Base-by-base conservation (phyloP, 2,113 vertebrate species). In the Uria aalge region DNA sequence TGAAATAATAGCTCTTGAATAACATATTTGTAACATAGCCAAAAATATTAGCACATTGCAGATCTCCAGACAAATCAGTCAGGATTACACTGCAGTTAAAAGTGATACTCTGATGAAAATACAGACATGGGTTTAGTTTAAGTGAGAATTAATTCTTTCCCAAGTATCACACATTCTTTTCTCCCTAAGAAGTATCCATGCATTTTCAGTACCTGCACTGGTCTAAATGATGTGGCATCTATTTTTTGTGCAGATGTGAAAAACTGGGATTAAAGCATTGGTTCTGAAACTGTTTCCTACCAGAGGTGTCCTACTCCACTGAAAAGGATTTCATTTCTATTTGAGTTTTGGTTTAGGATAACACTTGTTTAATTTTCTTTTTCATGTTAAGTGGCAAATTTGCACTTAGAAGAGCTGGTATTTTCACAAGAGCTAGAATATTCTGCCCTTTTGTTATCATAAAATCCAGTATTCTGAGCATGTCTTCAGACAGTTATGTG, bases 391-490 rank as follows among this genome's bases (percentile, higher is more conserved):
- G 20, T n/a, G 83, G 67, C 48, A 72, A 85, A 59, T 8, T 45
- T 45, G 24, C 27, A 75, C 71, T 88, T 59, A 48, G 22, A 78
- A 63, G 17, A 80, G 10, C 15, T 75, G 48, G 13, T 90, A 78
- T 85, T 84, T 95, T 75, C 71, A 71, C 34, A 81, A 24, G 24
- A 88, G 68, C 29, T 92, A 52, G 40, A 81, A 85, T 71, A 95
- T 52, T 91, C 67, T 93, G 66, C 43, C 55, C 74, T 62, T 88
- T 67, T 41, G 24, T 88, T 93, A 82, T 19, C 63, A 79, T 38
- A 81, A 96, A 92, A 95, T 88, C 34, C 29, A 43, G 26, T 63
- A 96, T 90, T 95, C 92, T 91, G 84, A 48, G 62, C 78, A 56
- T 80, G 73, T 59, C 53, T 52, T 81, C 55, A 71, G 69, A 56